These are phyloP conservation scores for Aphelocoma coerulescens DNA, from an alignment of 2,113 vertebrate genomes.

Conservation along the genomic window DNA sequence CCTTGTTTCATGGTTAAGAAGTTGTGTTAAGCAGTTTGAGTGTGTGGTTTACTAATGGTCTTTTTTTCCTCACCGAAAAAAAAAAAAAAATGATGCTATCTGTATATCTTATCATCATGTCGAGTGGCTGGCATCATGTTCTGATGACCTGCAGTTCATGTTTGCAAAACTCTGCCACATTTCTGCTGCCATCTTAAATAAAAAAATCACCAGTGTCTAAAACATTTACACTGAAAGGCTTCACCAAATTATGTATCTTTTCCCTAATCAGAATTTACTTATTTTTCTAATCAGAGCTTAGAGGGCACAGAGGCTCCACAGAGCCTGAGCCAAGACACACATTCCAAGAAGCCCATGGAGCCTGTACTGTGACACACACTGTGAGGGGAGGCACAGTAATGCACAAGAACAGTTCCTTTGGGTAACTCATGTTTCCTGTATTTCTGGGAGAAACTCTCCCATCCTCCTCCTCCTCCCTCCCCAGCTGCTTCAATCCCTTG, in stretches of 20 bases:
- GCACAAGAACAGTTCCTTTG: not conserved
- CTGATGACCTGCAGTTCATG: not conserved
- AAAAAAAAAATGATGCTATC: not conserved
- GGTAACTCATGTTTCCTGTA: not conserved
- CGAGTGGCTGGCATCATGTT: not conserved
- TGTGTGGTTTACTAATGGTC: not conserved
- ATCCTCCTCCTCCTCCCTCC: not conserved
- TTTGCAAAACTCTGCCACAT: not conserved
- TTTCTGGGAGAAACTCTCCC: not conserved
- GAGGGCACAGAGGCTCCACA: fast-evolving
- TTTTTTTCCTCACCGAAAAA: not conserved
- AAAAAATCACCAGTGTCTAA: not conserved
- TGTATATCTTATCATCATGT: not conserved
- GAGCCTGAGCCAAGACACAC: not conserved
- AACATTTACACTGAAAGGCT: not conserved
- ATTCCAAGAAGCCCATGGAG: not conserved
- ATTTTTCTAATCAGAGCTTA: not conserved
- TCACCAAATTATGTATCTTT: not conserved
- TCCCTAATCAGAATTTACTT: not conserved
- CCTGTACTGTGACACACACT: not conserved
- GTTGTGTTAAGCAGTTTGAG: not conserved
- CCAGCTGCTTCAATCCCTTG: not conserved
- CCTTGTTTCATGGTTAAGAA: not conserved
- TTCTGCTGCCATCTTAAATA: not conserved
- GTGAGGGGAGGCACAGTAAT: not conserved